Evolutionary conservation across 2,797 vertebrate species (phyloP).

Genomic region (Tapirus indicus): DNA sequence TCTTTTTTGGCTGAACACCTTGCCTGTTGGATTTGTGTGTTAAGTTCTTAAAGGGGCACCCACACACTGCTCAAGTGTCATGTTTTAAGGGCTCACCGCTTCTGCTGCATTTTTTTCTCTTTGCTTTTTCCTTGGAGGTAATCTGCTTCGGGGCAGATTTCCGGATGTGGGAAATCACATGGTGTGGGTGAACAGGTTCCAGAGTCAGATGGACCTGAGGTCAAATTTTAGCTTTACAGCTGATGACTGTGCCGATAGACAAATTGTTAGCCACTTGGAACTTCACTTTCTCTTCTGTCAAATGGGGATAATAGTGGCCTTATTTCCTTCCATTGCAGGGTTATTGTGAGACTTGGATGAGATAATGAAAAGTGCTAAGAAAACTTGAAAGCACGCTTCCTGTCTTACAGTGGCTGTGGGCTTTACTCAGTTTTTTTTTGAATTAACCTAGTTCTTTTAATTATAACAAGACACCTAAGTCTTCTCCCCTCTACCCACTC

Average conservation of each 20-base stretch:
- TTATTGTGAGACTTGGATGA: conserved; percentile 10
- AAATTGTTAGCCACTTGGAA: neutral
- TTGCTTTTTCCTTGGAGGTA: neutral
- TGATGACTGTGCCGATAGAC: neutral
- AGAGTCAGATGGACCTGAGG: neutral
- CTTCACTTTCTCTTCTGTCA: conserved; percentile 23
- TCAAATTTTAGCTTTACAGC: neutral
- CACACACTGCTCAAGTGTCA: neutral
- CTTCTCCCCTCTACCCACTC: neutral
- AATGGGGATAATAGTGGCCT: neutral
- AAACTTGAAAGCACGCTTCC: conserved; percentile 13
- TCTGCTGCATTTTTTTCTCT: neutral
- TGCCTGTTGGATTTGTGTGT: conserved; percentile 74
- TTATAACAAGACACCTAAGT: neutral
- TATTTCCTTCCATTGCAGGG: neutral
- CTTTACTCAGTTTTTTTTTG: neutral
- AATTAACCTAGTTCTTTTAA: neutral
- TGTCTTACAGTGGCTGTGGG: neutral
- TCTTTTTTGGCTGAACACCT: conserved; percentile 76
- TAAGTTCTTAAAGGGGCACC: conserved; percentile 79
- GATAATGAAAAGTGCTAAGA: conserved; percentile 6
- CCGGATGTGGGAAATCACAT: neutral
- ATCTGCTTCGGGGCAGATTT: conserved; percentile 1
- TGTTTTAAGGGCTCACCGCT: neutral
- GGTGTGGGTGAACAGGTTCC: neutral